These are phyloP conservation scores for Anhinga anhinga DNA, from an alignment of 2,113 vertebrate species.

Conservation along the genomic window DNA sequence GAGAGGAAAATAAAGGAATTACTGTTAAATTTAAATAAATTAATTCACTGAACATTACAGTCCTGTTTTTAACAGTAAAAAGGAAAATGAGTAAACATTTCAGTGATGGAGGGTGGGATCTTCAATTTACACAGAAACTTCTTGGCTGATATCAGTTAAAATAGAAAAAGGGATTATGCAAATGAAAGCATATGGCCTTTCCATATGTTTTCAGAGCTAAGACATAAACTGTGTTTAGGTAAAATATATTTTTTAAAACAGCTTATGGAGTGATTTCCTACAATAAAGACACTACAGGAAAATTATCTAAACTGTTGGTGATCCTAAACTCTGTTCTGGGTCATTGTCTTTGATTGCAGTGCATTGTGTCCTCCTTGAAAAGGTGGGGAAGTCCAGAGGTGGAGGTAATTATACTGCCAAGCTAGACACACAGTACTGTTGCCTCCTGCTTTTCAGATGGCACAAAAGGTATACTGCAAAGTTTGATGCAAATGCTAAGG, in stretches of 20 bases:
- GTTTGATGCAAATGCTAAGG: background rate
- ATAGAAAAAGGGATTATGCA: background rate
- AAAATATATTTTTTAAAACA: background rate
- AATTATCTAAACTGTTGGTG: background rate
- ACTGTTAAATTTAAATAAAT: background rate
- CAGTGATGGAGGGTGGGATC: background rate
- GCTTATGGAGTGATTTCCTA: background rate
- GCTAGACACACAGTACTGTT: background rate
- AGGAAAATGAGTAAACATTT: background rate
- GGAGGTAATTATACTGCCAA: background rate
- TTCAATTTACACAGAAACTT: background rate
- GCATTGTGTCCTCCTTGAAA: background rate
- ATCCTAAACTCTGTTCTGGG: background rate
- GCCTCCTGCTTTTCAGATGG: background rate
- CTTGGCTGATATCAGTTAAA: background rate
- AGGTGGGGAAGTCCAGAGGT: background rate
- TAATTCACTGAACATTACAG: background rate
- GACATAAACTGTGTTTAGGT: background rate
- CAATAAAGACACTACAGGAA: background rate
- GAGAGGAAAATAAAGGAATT: background rate
- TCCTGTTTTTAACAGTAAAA: background rate
- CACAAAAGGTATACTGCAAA: background rate
- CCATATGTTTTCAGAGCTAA: background rate
- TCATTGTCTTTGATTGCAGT: background rate
- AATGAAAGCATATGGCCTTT: background rate